Conservation (phyloP, 1,140 invertebrate species). For the Harlomillsia oculata region DNA sequence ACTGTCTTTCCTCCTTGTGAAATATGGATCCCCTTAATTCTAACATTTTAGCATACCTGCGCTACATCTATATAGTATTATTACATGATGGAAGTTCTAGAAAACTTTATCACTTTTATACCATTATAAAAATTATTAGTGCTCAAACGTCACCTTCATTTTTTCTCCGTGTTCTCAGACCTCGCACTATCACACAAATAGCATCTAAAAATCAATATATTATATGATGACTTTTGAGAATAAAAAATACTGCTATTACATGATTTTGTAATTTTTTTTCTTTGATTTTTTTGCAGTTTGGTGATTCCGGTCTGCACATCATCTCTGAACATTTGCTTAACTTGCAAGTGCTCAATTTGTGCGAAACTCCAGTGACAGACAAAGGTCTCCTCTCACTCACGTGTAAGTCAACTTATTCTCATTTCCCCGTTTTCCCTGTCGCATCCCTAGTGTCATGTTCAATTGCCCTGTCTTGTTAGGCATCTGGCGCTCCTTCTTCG, state of each 20-base stretch:
- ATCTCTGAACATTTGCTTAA: conserved; percentile 74
- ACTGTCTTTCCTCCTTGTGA: too few relatives aligned
- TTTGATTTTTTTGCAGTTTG: conserved; percentile 52
- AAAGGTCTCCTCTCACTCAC: conserved; percentile 66
- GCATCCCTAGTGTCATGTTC: too few relatives aligned
- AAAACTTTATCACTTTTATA: too few relatives aligned
- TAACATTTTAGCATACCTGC: too few relatives aligned
- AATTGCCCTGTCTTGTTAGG: too few relatives aligned
- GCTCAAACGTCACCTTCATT: too few relatives aligned
- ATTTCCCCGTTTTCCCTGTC: not conserved
- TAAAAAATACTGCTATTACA: not conserved
- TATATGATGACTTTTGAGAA: not conserved
- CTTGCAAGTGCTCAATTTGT: conserved; percentile 73
- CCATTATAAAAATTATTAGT: too few relatives aligned
- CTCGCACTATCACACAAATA: not conserved
- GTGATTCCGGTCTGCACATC: conserved; percentile 66
- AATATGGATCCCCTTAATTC: too few relatives aligned
- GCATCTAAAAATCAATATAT: not conserved
- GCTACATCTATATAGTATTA: too few relatives aligned
- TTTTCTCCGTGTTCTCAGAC: not conserved
- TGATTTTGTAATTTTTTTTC: not conserved
- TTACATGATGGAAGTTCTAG: too few relatives aligned
- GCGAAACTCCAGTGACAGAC: conserved; percentile 78
- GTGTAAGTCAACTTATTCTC: conserved; percentile 47
- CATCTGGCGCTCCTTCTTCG: too few relatives aligned